These are phyloP conservation scores for Harpalus rubripes DNA, from an alignment of 2,888 invertebrate genomes.

Conservation along the genomic window DNA sequence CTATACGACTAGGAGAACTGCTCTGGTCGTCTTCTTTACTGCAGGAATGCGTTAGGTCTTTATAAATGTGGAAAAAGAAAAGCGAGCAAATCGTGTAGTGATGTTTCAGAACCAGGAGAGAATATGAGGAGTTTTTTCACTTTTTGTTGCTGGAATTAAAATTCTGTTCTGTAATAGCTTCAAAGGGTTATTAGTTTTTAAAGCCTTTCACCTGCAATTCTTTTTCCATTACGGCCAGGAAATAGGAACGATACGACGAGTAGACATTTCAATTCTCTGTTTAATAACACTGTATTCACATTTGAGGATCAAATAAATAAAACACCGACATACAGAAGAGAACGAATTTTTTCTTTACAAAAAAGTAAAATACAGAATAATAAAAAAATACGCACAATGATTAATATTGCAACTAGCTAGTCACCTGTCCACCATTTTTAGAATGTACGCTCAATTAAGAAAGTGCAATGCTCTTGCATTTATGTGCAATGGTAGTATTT, in stretches of 20 bases:
- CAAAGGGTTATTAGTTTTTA: conserved; percentile 40
- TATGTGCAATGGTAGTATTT: too few species aligned
- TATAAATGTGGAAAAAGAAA: conserved; percentile 58
- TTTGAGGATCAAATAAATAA: not conserved
- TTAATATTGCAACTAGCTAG: too few species aligned
- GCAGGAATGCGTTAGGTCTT: conserved; percentile 60
- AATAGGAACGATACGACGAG: not conserved
- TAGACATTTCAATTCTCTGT: not conserved
- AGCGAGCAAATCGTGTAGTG: conserved; percentile 57
- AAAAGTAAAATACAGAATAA: not conserved
- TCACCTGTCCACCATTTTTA: too few species aligned
- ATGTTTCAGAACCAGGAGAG: conserved; percentile 39
- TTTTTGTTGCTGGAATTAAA: conserved; percentile 35
- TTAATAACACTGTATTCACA: not conserved
- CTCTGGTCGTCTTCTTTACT: conserved; percentile 50
- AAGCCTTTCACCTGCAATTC: conserved; percentile 30
- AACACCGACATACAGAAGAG: not conserved
- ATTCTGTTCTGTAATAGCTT: conserved; percentile 30
- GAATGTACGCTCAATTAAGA: too few species aligned
- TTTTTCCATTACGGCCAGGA: conserved; percentile 20
- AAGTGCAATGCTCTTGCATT: too few species aligned
- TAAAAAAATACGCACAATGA: too few species aligned
- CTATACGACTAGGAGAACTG: not conserved
- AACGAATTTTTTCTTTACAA: not conserved
- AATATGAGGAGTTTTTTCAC: conserved; percentile 33